Evolutionary conservation across 2,113 vertebrate genomes (phyloP).

Genomic region (Oryzias curvinotus): DNA sequence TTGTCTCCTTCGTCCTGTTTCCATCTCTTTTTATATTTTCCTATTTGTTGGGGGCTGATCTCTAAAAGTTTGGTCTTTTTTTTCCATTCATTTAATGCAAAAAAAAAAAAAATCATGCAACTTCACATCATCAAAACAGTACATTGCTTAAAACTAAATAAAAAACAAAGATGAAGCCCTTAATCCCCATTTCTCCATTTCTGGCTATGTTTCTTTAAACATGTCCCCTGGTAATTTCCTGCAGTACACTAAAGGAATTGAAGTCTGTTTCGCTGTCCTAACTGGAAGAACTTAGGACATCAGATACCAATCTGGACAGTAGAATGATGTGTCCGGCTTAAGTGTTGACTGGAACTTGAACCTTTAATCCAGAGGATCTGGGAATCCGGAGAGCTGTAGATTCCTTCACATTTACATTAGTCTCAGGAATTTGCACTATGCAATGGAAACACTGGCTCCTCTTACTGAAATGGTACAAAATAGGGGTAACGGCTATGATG

Average conservation of each 20-base stretch:
- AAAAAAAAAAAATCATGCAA: too few species aligned
- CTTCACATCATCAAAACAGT: too few species aligned
- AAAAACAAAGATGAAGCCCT: not conserved
- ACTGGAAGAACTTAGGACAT: slow-evolving; percentile 47
- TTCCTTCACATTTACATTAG: slow-evolving; percentile 78
- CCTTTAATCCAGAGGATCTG: slow-evolving; percentile 76
- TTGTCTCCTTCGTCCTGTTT: not conserved
- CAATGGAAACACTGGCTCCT: slow-evolving; percentile 63
- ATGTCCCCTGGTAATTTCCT: slow-evolving; percentile 32
- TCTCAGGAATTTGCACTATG: slow-evolving; percentile 75
- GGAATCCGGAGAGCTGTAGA: slow-evolving; percentile 77
- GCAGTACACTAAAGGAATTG: slow-evolving; percentile 24
- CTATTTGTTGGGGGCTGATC: not conserved
- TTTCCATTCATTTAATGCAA: too few species aligned
- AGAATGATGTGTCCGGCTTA: slow-evolving; percentile 65
- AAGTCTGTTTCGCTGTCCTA: slow-evolving; percentile 45
- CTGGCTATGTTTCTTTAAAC: not conserved
- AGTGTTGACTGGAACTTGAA: slow-evolving; percentile 71
- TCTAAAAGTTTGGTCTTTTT: not conserved
- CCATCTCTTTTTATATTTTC: not conserved
- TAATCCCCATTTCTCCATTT: not conserved
- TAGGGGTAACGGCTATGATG: slow-evolving; percentile 60
- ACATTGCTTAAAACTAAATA: too few species aligned
- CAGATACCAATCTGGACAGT: slow-evolving; percentile 41
- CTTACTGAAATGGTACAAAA: slow-evolving; percentile 66